Evolutionary conservation across 1,140 invertebrate species (phyloP).

Genomic region (Popillia japonica): DNA sequence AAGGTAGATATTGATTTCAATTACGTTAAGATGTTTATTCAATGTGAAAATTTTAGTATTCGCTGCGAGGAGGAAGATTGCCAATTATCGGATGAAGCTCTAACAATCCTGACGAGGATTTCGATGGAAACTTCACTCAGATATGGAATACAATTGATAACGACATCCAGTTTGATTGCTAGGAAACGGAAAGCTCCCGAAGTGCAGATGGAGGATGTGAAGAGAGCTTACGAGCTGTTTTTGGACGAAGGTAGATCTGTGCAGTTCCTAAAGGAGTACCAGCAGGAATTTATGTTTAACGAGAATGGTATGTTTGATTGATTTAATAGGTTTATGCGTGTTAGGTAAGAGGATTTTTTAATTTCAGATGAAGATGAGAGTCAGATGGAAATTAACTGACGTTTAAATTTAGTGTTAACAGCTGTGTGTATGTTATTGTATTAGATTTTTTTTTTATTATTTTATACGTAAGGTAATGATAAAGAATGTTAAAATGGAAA

Average conservation of each 20-base stretch:
- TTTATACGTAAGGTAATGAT: too few relatives aligned
- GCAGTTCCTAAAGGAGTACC: conserved; percentile 94
- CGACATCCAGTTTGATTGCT: conserved; percentile 90
- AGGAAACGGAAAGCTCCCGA: conserved; percentile 82
- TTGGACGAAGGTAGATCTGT: conserved; percentile 92
- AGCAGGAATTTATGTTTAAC: conserved; percentile 95
- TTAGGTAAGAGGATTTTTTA: not conserved
- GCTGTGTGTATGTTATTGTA: not conserved
- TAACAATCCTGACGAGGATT: conserved; percentile 91
- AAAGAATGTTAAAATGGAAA: too few relatives aligned
- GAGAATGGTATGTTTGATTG: conserved; percentile 63
- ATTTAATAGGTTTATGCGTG: not conserved
- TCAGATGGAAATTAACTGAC: conserved; percentile 41
- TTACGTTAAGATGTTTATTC: not conserved
- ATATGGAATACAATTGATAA: conserved; percentile 99
- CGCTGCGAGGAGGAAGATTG: conserved; percentile 97
- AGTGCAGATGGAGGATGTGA: conserved; percentile 92
- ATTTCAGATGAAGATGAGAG: conserved; percentile 39
- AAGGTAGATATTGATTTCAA: conserved; percentile 63
- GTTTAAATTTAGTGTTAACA: not conserved
- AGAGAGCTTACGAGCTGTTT: conserved; percentile 94
- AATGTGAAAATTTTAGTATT: conserved; percentile 47
- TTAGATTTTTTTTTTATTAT: too few relatives aligned
- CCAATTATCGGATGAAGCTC: conserved; percentile 90
- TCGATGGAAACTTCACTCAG: conserved; percentile 92